These are phyloP conservation scores for Oncorhynchus kisutch DNA, from an alignment of 2,113 vertebrate species.

Conservation along the genomic window DNA sequence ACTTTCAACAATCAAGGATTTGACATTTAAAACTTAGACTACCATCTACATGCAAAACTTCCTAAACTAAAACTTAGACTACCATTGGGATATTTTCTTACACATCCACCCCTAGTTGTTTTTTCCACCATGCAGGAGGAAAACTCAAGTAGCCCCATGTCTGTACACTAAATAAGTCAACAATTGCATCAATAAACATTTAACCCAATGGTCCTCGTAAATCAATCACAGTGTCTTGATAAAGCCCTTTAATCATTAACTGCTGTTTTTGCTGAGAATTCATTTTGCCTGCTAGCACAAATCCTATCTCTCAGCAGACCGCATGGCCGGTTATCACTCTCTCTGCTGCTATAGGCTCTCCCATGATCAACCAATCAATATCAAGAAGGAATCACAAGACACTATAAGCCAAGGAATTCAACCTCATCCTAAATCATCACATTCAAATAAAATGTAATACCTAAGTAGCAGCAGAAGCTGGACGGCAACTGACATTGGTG, in stretches of 20 bases:
- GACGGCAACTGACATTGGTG: background rate
- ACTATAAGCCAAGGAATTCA: conserved; percentile 19
- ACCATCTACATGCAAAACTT: background rate
- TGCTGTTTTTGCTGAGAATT: conserved; percentile 75
- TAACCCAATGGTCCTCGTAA: conserved; percentile 72
- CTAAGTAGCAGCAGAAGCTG: background rate
- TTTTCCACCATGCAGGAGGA: conserved; percentile 20
- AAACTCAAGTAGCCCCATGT: conserved; percentile 51
- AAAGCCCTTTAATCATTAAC: conserved; percentile 79
- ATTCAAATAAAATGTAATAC: background rate
- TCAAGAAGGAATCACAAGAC: conserved; percentile 43
- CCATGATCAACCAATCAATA: conserved; percentile 45
- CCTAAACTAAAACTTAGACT: background rate
- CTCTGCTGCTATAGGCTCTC: conserved; percentile 24
- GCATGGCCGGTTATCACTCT: conserved; percentile 54
- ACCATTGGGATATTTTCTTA: background rate
- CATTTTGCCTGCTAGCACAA: conserved; percentile 58
- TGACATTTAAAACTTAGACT: background rate
- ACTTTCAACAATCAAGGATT: background rate
- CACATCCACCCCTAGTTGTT: conserved; percentile 14
- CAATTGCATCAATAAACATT: conserved; percentile 81
- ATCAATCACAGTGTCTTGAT: conserved; percentile 81
- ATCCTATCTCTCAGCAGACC: conserved; percentile 63
- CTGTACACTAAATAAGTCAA: conserved; percentile 77
- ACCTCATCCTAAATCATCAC: conserved; percentile 2